Percentiles rank a stretch among this genome's conserved stretches.
phyloP scores from a whole-genome alignment of 2,888 invertebrate genomes.

The Herminia tarsipennalis region DNA sequence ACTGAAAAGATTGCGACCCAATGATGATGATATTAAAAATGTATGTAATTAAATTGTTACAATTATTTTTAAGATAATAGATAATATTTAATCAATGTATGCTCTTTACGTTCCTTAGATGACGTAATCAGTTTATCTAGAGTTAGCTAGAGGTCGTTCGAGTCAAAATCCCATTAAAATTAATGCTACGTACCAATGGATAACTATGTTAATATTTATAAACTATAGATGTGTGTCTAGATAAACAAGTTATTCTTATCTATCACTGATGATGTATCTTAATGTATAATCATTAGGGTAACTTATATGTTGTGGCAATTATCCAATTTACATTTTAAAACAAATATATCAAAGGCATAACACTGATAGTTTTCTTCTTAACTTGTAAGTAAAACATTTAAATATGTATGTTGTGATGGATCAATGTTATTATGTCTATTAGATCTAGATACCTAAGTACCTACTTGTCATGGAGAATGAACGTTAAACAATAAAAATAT shows the following conservation, averaged over 20 bases:
- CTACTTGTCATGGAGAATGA: too few relatives aligned
- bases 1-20: too few relatives aligned
- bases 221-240: conserved; percentile 11
- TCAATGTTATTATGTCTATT: too few relatives aligned
- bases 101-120: conserved; percentile 5
- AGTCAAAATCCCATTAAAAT: conserved; percentile 19
- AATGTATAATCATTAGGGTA: neutral
- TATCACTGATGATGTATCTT: neutral
- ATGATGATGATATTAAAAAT: conserved; percentile 1
- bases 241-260: conserved; percentile 7
- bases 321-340: too few relatives aligned
- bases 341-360: too few relatives aligned
- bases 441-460: too few relatives aligned
- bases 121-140: conserved; percentile 15
- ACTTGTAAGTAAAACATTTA: too few relatives aligned
- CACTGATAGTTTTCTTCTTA: too few relatives aligned
- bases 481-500: too few relatives aligned
- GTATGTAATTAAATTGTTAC: neutral
- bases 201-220: conserved; percentile 20
- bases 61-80: neutral
- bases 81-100: conserved; percentile 3
- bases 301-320: conserved; percentile 6
- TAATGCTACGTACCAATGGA: conserved; percentile 6
- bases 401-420: too few relatives aligned
- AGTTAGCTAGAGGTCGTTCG: conserved; percentile 12